Evolutionary conservation across 2,113 vertebrate genomes (phyloP), one percentile per base, ranked within the genome.

Genomic region (Arizona elegans): DNA sequence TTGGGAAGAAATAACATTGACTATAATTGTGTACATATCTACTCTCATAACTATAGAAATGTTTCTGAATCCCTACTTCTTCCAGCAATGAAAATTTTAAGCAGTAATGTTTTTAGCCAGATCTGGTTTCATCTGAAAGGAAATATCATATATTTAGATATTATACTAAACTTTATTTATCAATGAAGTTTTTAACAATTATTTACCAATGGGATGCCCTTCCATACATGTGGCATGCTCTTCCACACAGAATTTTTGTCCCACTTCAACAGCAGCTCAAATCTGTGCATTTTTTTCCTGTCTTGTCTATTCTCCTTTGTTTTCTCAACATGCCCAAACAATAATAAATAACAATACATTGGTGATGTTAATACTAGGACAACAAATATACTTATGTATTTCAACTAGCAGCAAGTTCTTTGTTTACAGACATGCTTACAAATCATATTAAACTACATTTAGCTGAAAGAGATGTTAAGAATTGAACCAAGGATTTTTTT

Each of bases 1-100:
- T 93, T 8, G 62, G 38, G 13, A 38, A 93, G 90, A 95, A 94
- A 86, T 91, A 96, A 95, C 92, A 93, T 93, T 95, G 93, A 93
- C 29, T 92, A 38, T 92, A 93, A 91, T 92, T 90, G 95, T 53
- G 58, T 90, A 95, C 10, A 0, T 47, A 92, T 15, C 19, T 70
- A 87, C n/a, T 55, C 92, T 92, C 92, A 91, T 92, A 93, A 24
- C 24, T 89, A 56, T 54, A 55, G 85, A 54, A 17, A 21, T 54
- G 90, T 43, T 92, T 95, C 93, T 94, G 70, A 58, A 86, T 38
- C 8, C 81, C 7, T 47, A 15, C 23, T 15, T 90, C 88, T 19
- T 24, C 21, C 11, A 89, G 17, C 15, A 24, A 38, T 59, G 55
- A 89, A 23, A 59, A 43, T 38, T 38, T n/a, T 12, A 43, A 17